Evolutionary conservation across 2,888 invertebrate genomes (phyloP).

Genomic region (Aphelenchoides bicaudatus): DNA sequence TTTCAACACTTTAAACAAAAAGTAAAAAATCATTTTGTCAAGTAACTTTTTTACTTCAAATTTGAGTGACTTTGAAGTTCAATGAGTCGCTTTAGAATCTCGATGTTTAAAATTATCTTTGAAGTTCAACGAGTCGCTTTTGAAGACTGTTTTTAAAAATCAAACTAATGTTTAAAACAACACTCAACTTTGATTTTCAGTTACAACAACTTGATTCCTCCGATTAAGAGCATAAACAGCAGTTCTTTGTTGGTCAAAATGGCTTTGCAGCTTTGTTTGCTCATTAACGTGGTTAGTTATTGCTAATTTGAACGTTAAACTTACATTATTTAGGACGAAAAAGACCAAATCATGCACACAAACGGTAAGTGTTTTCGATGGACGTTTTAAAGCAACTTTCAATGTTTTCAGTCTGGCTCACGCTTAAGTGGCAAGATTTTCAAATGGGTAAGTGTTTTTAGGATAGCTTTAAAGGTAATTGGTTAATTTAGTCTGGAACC

Average conservation of each 20-base stretch:
- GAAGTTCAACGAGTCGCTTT: too few species aligned
- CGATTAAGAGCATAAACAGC: constrained; percentile 61
- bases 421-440: constrained; percentile 48
- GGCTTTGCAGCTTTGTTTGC: constrained; percentile 61
- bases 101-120: too few species aligned
- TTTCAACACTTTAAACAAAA: too few species aligned
- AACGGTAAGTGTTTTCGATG: constrained; percentile 62
- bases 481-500: constrained; percentile 47
- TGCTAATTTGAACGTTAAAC: too few species aligned
- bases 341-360: constrained; percentile 61
- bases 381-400: not conserved
- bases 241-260: constrained; percentile 54
- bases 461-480: not conserved
- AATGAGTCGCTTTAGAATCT: too few species aligned
- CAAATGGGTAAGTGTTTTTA: constrained; percentile 55
- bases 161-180: too few species aligned
- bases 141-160: too few species aligned
- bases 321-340: constrained; percentile 63
- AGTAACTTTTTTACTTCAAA: too few species aligned
- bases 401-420: constrained; percentile 1
- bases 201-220: constrained; percentile 64
- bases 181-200: too few species aligned
- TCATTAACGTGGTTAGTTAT: constrained; percentile 63
- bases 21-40: too few species aligned
- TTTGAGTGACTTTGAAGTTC: too few species aligned